These are phyloP conservation scores for Pollenia griseotomentosa DNA, from an alignment of 2,888 invertebrate genomes.

Conservation along the genomic window DNA sequence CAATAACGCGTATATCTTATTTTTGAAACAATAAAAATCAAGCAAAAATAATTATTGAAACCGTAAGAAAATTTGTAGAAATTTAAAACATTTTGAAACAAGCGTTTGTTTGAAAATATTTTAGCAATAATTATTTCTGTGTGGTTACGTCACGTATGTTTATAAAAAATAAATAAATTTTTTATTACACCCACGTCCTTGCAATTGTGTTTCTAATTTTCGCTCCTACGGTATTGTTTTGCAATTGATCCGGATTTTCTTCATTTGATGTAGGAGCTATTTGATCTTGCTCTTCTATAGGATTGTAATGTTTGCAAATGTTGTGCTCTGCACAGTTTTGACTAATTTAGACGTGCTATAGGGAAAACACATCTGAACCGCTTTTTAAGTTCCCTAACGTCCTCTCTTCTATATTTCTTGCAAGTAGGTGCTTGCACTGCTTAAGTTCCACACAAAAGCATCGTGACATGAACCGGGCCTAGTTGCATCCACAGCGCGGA, in stretches of 20 bases:
- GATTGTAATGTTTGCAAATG: conserved; percentile 37
- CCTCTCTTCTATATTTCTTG: conserved; percentile 22
- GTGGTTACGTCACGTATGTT: too few relatives aligned
- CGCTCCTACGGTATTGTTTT: conserved; percentile 6
- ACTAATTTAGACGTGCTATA: conserved; percentile 41
- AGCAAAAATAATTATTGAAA: too few relatives aligned
- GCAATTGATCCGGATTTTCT: not conserved
- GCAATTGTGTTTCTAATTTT: conserved; percentile 46
- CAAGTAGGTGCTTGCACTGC: too few relatives aligned
- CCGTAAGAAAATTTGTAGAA: too few relatives aligned
- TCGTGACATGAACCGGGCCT: too few relatives aligned
- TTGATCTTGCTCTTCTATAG: not conserved
- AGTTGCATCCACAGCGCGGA: too few relatives aligned
- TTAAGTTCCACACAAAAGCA: too few relatives aligned
- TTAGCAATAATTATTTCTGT: too few relatives aligned
- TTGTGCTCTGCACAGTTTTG: conserved; percentile 20
- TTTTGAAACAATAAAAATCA: too few relatives aligned
- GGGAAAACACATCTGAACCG: conserved; percentile 37
- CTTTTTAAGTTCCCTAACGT: conserved; percentile 19
- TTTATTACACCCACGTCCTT: conserved; percentile 29
- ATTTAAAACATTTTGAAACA: too few relatives aligned
- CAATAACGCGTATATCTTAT: too few relatives aligned
- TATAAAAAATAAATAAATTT: conserved; percentile 20
- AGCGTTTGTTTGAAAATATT: too few relatives aligned
- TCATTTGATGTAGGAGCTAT: not conserved